Evolutionary conservation across 2,113 vertebrate species (phyloP).

Genomic region (Cathartes aura): DNA sequence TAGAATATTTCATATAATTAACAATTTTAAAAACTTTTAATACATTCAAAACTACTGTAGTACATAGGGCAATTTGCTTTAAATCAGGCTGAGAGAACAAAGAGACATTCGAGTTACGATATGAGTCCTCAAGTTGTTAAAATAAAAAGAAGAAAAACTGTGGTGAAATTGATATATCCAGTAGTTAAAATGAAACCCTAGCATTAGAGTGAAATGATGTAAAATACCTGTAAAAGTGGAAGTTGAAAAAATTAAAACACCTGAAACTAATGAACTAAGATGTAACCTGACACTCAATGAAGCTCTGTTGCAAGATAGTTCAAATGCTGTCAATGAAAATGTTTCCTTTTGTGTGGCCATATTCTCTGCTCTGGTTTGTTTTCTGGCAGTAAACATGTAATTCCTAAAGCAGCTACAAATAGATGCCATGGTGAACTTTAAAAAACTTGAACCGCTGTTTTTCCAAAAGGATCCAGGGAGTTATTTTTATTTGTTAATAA

Average conservation of each 20-base stretch:
- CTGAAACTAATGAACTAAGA: neutral
- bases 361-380: neutral
- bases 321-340: neutral
- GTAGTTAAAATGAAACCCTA: conserved; percentile 30
- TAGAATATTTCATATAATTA: conserved; percentile 79
- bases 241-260: neutral
- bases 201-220: neutral
- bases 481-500: neutral
- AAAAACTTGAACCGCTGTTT: neutral
- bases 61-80: conserved; percentile 75
- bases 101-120: conserved; percentile 47
- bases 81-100: conserved; percentile 68
- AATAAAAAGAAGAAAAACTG: conserved; percentile 46
- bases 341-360: neutral
- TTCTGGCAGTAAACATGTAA: neutral
- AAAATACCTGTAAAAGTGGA: conserved; percentile 29
- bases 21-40: conserved; percentile 75
- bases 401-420: neutral
- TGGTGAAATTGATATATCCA: conserved; percentile 14
- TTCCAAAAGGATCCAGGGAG: neutral
- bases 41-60: conserved; percentile 75
- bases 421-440: neutral
- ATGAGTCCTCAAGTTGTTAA: conserved; percentile 34
- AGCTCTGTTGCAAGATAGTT: neutral
- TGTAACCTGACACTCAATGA: neutral